These are phyloP conservation scores for Ageneiosus marmoratus DNA, from an alignment of 2,113 vertebrate genomes.

Conservation along the genomic window DNA sequence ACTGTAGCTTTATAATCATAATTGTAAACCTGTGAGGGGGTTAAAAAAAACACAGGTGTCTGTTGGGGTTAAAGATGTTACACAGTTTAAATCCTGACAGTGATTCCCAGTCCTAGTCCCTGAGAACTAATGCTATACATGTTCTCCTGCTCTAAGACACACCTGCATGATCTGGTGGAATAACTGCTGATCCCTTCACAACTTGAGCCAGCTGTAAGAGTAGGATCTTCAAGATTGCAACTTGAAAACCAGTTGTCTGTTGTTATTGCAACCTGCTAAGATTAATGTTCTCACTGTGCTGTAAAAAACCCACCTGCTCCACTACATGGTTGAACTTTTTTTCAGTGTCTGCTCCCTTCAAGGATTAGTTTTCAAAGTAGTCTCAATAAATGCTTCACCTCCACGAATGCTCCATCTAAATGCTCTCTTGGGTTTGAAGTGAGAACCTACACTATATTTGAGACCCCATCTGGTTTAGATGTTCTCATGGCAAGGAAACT, in stretches of 20 bases:
- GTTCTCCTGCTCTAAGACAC: not conserved
- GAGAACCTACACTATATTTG: not conserved
- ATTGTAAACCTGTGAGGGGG: not conserved
- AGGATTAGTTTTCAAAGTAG: not conserved
- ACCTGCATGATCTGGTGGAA: not conserved
- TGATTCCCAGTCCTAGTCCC: not conserved
- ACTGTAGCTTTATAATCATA: not conserved
- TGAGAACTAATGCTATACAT: not conserved
- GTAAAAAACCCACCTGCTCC: not conserved
- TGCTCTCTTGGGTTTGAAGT: not conserved
- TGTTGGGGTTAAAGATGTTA: not conserved
- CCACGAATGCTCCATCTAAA: not conserved
- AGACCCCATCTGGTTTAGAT: not conserved
- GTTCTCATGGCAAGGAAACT: not conserved
- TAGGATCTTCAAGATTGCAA: not conserved
- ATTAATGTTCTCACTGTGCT: not conserved
- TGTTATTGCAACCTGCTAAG: not conserved
- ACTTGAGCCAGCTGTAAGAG: not conserved
- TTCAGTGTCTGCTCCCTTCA: not conserved
- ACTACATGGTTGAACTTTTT: not conserved
- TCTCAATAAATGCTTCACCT: not conserved
- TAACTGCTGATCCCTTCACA: not conserved
- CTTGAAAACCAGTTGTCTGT: not conserved
- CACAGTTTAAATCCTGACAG: not conserved
- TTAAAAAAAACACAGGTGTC: not conserved